Conservation (phyloP, 2,113 vertebrate species). For the Pachyramphus minor region DNA sequence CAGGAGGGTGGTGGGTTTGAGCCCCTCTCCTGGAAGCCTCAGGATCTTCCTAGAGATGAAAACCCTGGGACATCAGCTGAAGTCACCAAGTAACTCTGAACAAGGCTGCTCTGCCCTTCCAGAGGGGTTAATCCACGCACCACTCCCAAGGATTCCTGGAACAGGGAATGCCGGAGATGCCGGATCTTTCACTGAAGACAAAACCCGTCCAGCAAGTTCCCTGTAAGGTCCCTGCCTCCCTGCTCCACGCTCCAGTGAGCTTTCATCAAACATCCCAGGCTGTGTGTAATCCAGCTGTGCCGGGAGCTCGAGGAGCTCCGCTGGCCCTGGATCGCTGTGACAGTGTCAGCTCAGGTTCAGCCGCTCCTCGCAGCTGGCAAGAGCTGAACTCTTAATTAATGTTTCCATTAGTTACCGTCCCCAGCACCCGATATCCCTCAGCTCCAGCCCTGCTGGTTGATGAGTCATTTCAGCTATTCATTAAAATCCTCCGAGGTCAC, state of each 20-base stretch:
- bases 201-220: constrained; percentile 42
- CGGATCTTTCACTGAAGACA: not conserved
- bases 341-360: constrained; percentile 24
- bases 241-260: not conserved
- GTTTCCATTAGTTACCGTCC: constrained; percentile 68
- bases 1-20: not conserved
- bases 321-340: not conserved
- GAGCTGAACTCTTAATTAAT: constrained; percentile 65
- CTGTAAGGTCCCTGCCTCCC: not conserved
- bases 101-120: not conserved
- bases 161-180: constrained; percentile 30
- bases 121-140: not conserved
- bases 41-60: not conserved
- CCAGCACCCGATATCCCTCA: constrained; percentile 64
- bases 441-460: constrained; percentile 70
- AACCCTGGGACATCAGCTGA: not conserved
- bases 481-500: constrained; percentile 83
- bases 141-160: constrained; percentile 48
- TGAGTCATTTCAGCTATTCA: constrained; percentile 89
- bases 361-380: constrained; percentile 14
- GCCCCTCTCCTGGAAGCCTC: not conserved
- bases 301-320: not conserved
- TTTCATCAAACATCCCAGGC: not conserved
- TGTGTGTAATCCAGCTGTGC: not conserved
- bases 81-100: not conserved